Evolutionary conservation across 1,140 invertebrate genomes (phyloP), one percentile per base, ranked within the genome.

Genomic region (Panagrolaimus sp.): DNA sequence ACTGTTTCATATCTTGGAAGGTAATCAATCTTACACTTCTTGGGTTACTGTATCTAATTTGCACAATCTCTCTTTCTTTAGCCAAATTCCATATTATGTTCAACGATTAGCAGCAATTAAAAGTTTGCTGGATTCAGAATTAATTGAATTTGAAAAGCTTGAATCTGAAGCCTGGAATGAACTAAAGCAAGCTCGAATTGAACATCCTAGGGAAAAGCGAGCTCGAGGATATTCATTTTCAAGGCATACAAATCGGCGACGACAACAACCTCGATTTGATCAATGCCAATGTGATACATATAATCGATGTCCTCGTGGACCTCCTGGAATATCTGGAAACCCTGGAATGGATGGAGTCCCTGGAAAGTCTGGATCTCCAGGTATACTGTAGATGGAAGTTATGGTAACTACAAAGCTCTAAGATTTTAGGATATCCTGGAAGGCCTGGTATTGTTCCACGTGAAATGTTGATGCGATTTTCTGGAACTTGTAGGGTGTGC

Each of bases 221-320:
- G 21, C 52, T 7, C 14, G 28, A n/a, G 52, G 52, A 12, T 58
- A 58, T 58, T 58, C 52, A 3, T 58, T 26, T 58, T 28, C 52
- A 14, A 12, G 52, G 3, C 21, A 58, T 58, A 17, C 21, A 21
- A 58, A 26, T 21, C 52, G 52, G 1, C 15, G 52, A 2, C 52
- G 52, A 26, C 21, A 26, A 58, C 52, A 21, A 1, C 52, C 52
- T 0, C 1, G 52, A 17, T 21, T 58, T 26, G 52, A 58, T 17
- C 52, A 58, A 28, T 58, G 52, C 38, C 44, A 65, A 43, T 44
- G 44, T 65, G 44, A 65, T 12, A 44, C 21, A 14, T 21, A 44
- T 5, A 44, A 65, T 46, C 12, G 63, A 43, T 71, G 70, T 24
- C 67, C 58, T 0, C 43, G 44, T 32, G 70, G 70, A 24, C 70